Evolutionary conservation across 2,888 invertebrate genomes (phyloP).

Genomic region (Holacanthella duospinosa): DNA sequence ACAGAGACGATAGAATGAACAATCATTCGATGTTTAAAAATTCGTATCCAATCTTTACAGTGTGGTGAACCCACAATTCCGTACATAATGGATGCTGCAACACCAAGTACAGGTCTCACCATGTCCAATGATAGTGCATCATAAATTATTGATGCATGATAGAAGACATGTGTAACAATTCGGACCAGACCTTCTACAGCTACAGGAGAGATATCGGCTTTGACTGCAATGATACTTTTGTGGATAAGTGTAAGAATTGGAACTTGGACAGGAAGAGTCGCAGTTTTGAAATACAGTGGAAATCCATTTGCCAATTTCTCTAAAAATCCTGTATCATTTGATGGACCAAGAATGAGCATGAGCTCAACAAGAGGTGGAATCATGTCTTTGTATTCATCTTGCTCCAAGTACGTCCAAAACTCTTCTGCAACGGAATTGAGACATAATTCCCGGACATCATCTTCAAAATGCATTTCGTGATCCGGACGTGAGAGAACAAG

Average conservation of each 20-base stretch:
- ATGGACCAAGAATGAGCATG: constrained; percentile 10
- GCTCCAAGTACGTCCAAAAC: constrained; percentile 15
- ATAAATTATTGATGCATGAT: constrained; percentile 16
- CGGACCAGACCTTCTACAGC: constrained; percentile 25
- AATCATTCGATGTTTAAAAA: constrained; percentile 20
- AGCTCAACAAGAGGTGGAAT: constrained; percentile 16
- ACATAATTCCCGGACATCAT: neutral
- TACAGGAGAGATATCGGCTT: constrained; percentile 11
- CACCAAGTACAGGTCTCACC: constrained; percentile 18
- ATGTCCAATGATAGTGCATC: constrained; percentile 15
- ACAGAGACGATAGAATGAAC: constrained; percentile 20
- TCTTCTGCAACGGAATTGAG: constrained; percentile 7
- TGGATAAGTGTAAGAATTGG: constrained; percentile 22
- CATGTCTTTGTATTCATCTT: constrained; percentile 8
- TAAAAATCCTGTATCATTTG: constrained; percentile 3
- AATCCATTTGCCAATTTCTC: neutral
- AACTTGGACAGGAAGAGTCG: neutral
- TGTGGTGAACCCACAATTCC: constrained; percentile 22
- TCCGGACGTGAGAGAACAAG: constrained; percentile 20
- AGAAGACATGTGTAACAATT: constrained; percentile 25
- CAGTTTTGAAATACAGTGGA: neutral
- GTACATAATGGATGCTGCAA: constrained; percentile 19
- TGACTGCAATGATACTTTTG: constrained; percentile 18
- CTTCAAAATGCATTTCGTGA: neutral
- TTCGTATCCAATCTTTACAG: constrained; percentile 18